Evolutionary conservation across 2,888 invertebrate species (phyloP).

Genomic region (Odontothrips loti): DNA sequence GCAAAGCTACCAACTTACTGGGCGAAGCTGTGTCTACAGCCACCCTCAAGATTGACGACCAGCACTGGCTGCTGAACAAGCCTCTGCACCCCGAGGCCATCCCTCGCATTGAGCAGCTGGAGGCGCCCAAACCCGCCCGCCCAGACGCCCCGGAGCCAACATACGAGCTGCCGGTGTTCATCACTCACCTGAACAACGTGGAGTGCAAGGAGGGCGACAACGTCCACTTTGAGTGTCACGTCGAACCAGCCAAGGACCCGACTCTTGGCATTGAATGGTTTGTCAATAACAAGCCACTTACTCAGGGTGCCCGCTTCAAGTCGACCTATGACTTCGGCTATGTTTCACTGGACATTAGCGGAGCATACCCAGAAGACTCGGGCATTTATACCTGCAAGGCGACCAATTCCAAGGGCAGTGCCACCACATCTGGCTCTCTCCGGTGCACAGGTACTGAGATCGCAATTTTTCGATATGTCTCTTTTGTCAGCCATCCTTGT

Average conservation of each 20-base stretch:
- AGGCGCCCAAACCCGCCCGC: constrained; percentile 67
- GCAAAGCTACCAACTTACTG: constrained; percentile 85
- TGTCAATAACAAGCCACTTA: constrained; percentile 84
- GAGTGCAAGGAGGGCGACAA: constrained; percentile 82
- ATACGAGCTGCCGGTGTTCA: constrained; percentile 83
- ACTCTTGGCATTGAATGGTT: constrained; percentile 92
- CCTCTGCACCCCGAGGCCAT: constrained; percentile 85
- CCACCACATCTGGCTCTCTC: constrained; percentile 84
- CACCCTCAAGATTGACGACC: constrained; percentile 81
- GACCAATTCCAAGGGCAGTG: constrained; percentile 80
- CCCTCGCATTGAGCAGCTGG: constrained; percentile 78
- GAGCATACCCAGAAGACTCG: constrained; percentile 86
- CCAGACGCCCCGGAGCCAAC: constrained; percentile 69
- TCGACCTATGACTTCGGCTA: constrained; percentile 95
- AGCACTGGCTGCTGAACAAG: constrained; percentile 81
- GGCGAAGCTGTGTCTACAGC: constrained; percentile 94
- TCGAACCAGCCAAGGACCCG: constrained; percentile 87
- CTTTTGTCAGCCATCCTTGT: not conserved
- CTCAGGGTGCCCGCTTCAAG: constrained; percentile 83
- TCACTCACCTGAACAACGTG: constrained; percentile 85
- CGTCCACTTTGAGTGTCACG: constrained; percentile 86
- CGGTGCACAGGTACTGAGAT: constrained; percentile 65
- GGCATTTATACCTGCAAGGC: constrained; percentile 89
- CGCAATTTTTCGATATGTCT: no score
- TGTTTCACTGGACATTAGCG: constrained; percentile 82